phyloP scores from a whole-genome alignment of 1,140 invertebrate genomes.

The Cotesia glomerata region DNA sequence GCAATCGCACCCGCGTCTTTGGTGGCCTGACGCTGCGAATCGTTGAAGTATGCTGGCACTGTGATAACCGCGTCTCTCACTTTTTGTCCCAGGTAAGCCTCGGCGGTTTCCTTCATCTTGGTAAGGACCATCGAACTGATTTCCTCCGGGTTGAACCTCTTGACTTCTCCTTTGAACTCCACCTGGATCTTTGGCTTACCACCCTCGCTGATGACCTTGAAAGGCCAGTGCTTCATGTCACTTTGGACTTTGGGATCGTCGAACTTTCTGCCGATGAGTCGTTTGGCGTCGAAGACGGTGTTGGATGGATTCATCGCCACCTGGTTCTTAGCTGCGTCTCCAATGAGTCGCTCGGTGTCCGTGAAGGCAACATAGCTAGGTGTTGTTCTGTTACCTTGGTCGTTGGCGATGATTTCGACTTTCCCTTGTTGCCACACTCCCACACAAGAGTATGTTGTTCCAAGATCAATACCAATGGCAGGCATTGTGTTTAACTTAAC shows the following conservation, averaged over 20 bases:
- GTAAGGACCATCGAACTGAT: slow-evolving; percentile 83
- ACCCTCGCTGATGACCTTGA: slow-evolving; percentile 69
- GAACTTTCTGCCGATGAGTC: slow-evolving; percentile 65
- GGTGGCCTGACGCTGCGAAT: slow-evolving; percentile 72
- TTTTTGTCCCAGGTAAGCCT: slow-evolving; percentile 62
- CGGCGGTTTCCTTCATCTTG: slow-evolving; percentile 78
- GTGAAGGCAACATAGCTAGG: slow-evolving; percentile 88
- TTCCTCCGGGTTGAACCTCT: slow-evolving; percentile 78
- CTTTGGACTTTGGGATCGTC: slow-evolving; percentile 74
- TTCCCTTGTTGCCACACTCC: slow-evolving; percentile 79
- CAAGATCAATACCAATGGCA: slow-evolving; percentile 74
- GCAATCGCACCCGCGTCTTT: slow-evolving; percentile 72
- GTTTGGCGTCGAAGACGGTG: slow-evolving; percentile 67
- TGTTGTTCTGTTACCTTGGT: slow-evolving; percentile 86
- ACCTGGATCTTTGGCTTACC: slow-evolving; percentile 71
- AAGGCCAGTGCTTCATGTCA: slow-evolving; percentile 75
- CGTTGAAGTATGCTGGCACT: slow-evolving; percentile 76
- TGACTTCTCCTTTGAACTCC: slow-evolving; percentile 75
- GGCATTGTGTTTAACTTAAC: slow-evolving; percentile 54
- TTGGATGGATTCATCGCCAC: slow-evolving; percentile 74
- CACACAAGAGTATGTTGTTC: slow-evolving; percentile 78
- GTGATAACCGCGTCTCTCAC: slow-evolving; percentile 65
- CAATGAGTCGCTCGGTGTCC: slow-evolving; percentile 68
- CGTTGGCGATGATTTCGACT: slow-evolving; percentile 88
- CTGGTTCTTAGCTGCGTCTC: slow-evolving; percentile 71